A percentile compares a stretch with the other conserved stretches of the same genome.
phyloP scores from a whole-genome alignment of 1,140 invertebrate species.

The Drosophila tani region DNA sequence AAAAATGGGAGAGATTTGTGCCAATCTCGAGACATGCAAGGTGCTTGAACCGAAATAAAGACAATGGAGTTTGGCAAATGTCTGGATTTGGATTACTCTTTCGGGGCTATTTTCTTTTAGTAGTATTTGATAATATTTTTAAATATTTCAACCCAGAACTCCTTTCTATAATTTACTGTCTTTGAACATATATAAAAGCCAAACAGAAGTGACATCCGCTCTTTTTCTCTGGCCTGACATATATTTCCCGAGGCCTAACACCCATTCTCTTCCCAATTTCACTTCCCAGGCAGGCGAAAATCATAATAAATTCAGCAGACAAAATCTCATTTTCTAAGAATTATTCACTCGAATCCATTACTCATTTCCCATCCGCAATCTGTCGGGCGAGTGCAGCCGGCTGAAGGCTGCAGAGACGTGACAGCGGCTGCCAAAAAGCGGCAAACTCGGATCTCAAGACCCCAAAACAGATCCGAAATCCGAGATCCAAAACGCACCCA shows the following conservation, averaged over 20 bases:
- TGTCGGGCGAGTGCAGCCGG: slow-evolving; percentile 35
- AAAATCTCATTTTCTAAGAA: slow-evolving; percentile 57
- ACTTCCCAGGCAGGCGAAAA: slow-evolving; percentile 36
- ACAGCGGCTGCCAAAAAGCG: slow-evolving; percentile 56
- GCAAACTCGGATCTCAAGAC: slow-evolving; percentile 28
- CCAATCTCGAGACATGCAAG: slow-evolving; percentile 64
- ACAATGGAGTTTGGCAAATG: slow-evolving; percentile 7
- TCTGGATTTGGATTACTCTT: neutral
- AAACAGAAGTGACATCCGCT: neutral
- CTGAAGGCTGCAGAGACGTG: slow-evolving; percentile 51
- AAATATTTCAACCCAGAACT: neutral
- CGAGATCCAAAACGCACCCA: slow-evolving; percentile 42
- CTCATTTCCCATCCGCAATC: slow-evolving; percentile 50
- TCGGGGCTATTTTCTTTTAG: too few species aligned
- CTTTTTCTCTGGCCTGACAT: too few species aligned
- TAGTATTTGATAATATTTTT: neutral
- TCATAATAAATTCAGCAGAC: slow-evolving; percentile 44
- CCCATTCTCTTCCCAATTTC: slow-evolving; percentile 27
- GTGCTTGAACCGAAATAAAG: slow-evolving; percentile 33
- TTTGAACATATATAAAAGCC: neutral
- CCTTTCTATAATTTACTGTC: neutral
- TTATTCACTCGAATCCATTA: slow-evolving; percentile 52
- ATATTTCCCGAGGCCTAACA: slow-evolving; percentile 3
- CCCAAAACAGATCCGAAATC: slow-evolving; percentile 34
- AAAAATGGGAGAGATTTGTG: slow-evolving; percentile 56